Conservation (phyloP, 2,797 vertebrate species). For the Trichosurus vulpecula region DNA sequence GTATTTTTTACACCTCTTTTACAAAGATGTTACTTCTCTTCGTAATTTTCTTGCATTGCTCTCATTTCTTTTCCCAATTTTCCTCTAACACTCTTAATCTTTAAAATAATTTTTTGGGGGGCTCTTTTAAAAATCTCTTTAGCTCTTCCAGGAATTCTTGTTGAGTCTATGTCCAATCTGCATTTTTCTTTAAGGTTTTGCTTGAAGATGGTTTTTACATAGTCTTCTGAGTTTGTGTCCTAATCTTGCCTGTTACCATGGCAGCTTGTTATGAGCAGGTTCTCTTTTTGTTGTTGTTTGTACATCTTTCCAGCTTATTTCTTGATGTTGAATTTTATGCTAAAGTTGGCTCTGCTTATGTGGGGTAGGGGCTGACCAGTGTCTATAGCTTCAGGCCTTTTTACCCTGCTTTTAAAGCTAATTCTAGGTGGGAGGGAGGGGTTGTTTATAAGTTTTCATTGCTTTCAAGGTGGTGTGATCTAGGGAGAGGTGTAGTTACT, state of each 20-base stretch:
- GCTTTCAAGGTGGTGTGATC: not conserved
- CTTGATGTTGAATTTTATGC: not conserved
- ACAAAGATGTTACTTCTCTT: too few relatives aligned
- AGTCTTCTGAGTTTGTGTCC: not conserved
- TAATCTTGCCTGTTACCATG: not conserved
- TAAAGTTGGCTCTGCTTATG: not conserved
- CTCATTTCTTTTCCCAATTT: not conserved
- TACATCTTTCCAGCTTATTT: not conserved
- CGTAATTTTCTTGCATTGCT: too few relatives aligned
- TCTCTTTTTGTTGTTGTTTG: not conserved
- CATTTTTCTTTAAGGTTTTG: not conserved
- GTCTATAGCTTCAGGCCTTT: not conserved
- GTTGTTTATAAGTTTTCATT: not conserved
- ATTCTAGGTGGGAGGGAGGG: not conserved
- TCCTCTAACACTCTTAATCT: not conserved
- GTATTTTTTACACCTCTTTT: too few relatives aligned
- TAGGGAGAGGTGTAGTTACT: not conserved
- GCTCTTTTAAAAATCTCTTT: not conserved
- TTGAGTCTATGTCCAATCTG: not conserved
- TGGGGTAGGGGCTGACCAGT: not conserved
- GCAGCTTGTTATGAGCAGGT: not conserved
- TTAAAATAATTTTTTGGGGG: not conserved
- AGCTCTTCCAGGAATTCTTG: not conserved
- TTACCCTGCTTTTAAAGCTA: not conserved
- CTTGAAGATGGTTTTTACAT: not conserved